Evolutionary conservation across 2,113 vertebrate species (phyloP), one percentile per base, ranked within the genome.

Genomic region (Cepphus grylle): DNA sequence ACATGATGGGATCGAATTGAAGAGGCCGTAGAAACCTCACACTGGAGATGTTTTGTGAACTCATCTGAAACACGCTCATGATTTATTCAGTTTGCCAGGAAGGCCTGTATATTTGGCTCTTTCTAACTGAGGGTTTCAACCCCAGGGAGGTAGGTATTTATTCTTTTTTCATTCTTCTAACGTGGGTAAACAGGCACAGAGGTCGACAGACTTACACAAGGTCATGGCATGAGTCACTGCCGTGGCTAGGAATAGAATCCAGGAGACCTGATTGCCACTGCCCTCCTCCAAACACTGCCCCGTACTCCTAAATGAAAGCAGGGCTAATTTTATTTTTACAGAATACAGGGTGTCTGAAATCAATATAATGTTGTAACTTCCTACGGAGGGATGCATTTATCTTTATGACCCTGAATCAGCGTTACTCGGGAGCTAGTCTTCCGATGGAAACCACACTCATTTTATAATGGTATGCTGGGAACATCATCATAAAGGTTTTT

Each of bases 221-320:
- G 87, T 96, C 94, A 71, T 30, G 72, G 67, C 5, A 5, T 67
- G 86, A 94, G 86, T 97, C 91, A 82, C 42, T 82, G 74, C 55
- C 1, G 1, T 9, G 45, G 70, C 89, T 87, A 82, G 93, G 93
- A 97, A 97, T 97, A 96, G 89, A 96, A 96, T 76, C 73, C 50
- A 77, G 78, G 84, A 83, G 86, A 90, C 93, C 26, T 77, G 58
- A 55, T 55, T 88, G 74, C 88, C 36, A 15, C 56, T 94, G 34
- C 76, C 47, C 50, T 45, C 58, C 50, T 95, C 82, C 40, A 79
- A 56, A 83, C 19, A 8, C 86, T 65, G 25, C 52, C 61, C 49
- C 2, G 1, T 66, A 49, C 42, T 87, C 66, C 66, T 85, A 87
- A 91, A 82, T 73, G 70, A 86, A 82, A 79, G 81, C 83, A 86